phyloP scores from a whole-genome alignment of 2,113 vertebrate species.

The Siniperca chuatsi region DNA sequence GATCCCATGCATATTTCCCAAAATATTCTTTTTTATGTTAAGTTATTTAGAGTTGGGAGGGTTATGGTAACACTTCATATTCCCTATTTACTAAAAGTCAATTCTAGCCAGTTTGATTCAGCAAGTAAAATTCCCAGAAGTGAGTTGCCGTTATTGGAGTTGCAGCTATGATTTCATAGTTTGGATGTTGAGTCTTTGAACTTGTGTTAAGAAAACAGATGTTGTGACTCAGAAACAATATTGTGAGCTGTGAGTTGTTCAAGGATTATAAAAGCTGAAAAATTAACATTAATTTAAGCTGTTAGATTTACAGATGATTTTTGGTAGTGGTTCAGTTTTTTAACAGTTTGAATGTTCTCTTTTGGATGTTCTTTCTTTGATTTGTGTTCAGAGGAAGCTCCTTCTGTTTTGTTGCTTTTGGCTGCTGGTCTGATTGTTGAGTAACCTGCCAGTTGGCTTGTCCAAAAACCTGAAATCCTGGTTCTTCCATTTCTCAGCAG shows the following conservation, averaged over 20 bases:
- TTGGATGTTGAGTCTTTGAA: not conserved
- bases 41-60: not conserved
- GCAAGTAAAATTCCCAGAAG: constrained; percentile 10
- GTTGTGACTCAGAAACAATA: not conserved
- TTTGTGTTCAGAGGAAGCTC: not conserved
- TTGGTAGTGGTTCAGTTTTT: not conserved
- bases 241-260: not conserved
- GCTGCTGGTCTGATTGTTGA: constrained; percentile 23
- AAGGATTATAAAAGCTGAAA: not conserved
- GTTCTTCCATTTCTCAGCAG: constrained; percentile 26
- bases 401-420: constrained; percentile 23
- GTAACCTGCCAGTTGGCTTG: constrained; percentile 12
- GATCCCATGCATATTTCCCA: constrained; percentile 22
- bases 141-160: not conserved
- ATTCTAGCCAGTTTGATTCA: not conserved
- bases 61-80: not conserved
- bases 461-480: constrained; percentile 34
- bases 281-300: not conserved
- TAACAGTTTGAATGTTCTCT: not conserved
- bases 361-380: not conserved
- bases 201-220: not conserved
- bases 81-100: constrained; percentile 1
- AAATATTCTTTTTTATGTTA: not conserved
- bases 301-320: not conserved
- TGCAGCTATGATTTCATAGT: not conserved